Percentiles rank a stretch among this genome's conserved stretches.
These are phyloP conservation scores for Cetonia aurata DNA, from an alignment of 2,888 invertebrate genomes.

Conservation along the genomic window DNA sequence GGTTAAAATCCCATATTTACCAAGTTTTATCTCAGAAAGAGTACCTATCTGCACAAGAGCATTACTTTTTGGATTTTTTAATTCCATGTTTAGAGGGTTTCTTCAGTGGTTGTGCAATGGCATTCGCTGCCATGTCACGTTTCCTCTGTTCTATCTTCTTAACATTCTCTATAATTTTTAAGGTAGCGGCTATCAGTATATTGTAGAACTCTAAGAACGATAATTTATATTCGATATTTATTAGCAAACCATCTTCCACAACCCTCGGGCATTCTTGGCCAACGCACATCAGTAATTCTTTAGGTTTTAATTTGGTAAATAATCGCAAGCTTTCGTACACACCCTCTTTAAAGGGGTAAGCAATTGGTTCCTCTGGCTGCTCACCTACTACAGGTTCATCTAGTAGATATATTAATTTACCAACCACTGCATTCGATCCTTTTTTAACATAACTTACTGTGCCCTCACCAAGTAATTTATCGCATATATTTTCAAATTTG, in stretches of 20 bases:
- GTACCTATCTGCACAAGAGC: neutral
- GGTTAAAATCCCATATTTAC: too few species aligned
- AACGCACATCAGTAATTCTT: slow-evolving; percentile 34
- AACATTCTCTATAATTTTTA: slow-evolving; percentile 16
- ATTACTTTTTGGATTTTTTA: neutral
- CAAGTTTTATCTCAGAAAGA: too few species aligned
- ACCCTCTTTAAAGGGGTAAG: slow-evolving; percentile 33
- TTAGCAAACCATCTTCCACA: slow-evolving; percentile 33
- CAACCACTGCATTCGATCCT: slow-evolving; percentile 56
- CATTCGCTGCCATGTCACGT: too few species aligned
- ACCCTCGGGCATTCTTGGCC: slow-evolving; percentile 38
- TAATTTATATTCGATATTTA: slow-evolving; percentile 42
- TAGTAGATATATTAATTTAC: slow-evolving; percentile 45
- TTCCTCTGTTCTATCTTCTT: slow-evolving; percentile 24
- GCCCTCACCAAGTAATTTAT: slow-evolving; percentile 37
- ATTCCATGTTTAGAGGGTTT: neutral
- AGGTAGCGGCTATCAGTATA: slow-evolving; percentile 13
- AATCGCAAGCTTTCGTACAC: slow-evolving; percentile 38
- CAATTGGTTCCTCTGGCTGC: slow-evolving; percentile 23
- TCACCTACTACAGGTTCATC: slow-evolving; percentile 11
- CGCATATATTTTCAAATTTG: slow-evolving; percentile 44
- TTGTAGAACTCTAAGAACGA: slow-evolving; percentile 47
- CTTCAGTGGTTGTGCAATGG: neutral
- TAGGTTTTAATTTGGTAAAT: slow-evolving; percentile 37
- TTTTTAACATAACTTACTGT: slow-evolving; percentile 41